Conservation (phyloP, 2,888 invertebrate species). For the Neoscelio sp. region DNA sequence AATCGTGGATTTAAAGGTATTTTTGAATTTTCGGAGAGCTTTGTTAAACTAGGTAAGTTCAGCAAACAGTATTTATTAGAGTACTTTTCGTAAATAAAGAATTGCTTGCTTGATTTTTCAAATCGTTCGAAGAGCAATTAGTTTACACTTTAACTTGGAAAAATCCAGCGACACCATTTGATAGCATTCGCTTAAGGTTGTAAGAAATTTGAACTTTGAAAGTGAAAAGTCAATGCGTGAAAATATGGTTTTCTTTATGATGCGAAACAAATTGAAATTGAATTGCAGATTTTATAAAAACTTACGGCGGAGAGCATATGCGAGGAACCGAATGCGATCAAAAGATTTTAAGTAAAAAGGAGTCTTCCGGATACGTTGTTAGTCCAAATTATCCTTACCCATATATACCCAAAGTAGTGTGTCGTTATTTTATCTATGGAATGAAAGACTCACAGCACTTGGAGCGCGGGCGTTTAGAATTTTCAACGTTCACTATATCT, state of each 20-base stretch:
- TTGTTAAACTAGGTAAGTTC: conserved; percentile 96
- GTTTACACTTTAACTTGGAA: too few species aligned
- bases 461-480: conserved; percentile 95
- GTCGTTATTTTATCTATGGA: conserved; percentile 99
- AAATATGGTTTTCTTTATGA: not conserved
- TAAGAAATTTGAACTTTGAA: too few species aligned
- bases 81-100: not conserved
- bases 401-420: conserved; percentile 97
- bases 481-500: conserved; percentile 95
- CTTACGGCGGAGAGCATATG: conserved; percentile 97
- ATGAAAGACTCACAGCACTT: conserved; percentile 98
- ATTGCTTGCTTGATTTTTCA: too few species aligned
- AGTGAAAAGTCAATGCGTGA: too few species aligned
- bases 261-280: not conserved
- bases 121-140: too few species aligned
- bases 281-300: conserved; percentile 92
- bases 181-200: too few species aligned
- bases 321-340: conserved; percentile 99
- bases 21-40: conserved; percentile 99
- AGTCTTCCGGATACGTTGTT: conserved; percentile 95
- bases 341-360: conserved; percentile 96
- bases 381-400: conserved; percentile 98
- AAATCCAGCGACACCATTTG: not conserved
- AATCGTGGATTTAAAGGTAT: conserved; percentile 99
- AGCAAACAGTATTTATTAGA: not conserved